A percentile compares a stretch with the other conserved stretches of the same genome.
phyloP scores from a whole-genome alignment of 2,113 vertebrate species.

The Periophthalmodon schlosseri region DNA sequence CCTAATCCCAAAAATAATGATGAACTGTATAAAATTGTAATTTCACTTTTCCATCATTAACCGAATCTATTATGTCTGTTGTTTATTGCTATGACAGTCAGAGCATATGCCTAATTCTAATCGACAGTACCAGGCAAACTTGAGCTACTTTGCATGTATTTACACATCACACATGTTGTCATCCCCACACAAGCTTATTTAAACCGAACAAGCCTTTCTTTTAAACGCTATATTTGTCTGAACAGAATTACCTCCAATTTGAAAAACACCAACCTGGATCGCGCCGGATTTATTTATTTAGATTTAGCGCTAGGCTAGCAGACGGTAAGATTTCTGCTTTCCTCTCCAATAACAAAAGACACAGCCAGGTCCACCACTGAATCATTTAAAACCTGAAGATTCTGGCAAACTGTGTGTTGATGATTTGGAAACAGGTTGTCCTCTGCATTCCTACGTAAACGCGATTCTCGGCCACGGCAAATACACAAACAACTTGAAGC shows the following conservation, averaged over 20 bases:
- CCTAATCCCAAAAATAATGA: background rate
- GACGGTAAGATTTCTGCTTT: background rate
- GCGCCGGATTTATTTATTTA: constrained; percentile 1
- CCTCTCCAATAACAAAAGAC: background rate
- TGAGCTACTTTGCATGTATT: background rate
- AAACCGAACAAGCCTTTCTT: constrained; percentile 4
- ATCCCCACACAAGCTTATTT: background rate
- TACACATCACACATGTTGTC: background rate
- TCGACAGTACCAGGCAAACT: background rate
- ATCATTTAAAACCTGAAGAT: background rate
- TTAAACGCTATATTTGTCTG: constrained; percentile 16
- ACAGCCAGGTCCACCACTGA: background rate
- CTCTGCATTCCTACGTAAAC: constrained; percentile 2
- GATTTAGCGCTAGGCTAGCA: background rate
- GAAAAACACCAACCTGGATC: background rate
- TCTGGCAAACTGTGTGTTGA: background rate
- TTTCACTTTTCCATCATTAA: background rate
- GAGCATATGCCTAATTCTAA: background rate
- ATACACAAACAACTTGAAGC: background rate
- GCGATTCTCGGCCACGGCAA: background rate
- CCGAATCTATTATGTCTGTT: background rate
- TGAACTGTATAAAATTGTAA: background rate
- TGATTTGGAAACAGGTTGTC: background rate
- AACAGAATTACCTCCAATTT: background rate
- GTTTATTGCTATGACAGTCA: background rate